Percentiles rank a stretch among this genome's conserved stretches.
These are phyloP conservation scores for Rhagoletis zephyria DNA, from an alignment of 1,140 invertebrate species.

Conservation along the genomic window DNA sequence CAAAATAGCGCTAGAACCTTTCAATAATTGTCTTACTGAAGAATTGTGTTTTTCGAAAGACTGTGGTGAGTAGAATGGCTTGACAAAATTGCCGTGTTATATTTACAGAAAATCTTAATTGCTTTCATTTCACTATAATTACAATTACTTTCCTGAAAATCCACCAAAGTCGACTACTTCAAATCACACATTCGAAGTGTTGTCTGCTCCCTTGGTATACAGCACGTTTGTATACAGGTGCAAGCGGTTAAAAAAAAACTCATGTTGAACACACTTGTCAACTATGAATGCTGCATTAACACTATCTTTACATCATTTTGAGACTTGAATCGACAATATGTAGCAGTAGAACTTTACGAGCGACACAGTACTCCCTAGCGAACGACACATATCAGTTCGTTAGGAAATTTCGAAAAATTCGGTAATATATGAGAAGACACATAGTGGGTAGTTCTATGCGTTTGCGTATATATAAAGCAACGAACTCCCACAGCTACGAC, in stretches of 20 bases:
- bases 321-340: neutral
- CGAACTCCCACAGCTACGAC: neutral
- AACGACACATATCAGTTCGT: neutral
- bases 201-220: too few relatives aligned
- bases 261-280: neutral
- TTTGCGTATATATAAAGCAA: neutral
- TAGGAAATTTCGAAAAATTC: neutral
- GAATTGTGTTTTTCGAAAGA: too few relatives aligned
- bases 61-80: too few relatives aligned
- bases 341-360: constrained; percentile 21
- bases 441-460: neutral
- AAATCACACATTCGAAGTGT: too few relatives aligned
- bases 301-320: neutral
- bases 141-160: too few relatives aligned
- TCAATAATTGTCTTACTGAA: too few relatives aligned
- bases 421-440: neutral
- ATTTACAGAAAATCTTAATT: too few relatives aligned
- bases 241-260: neutral
- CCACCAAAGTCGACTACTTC: too few relatives aligned
- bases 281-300: neutral
- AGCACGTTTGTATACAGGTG: too few relatives aligned
- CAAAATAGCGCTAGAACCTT: too few relatives aligned
- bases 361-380: neutral
- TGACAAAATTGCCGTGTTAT: too few relatives aligned
- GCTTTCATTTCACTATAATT: too few relatives aligned